Base-by-base conservation (phyloP, 2,888 invertebrate species). In the Eupithecia dodoneata region DNA sequence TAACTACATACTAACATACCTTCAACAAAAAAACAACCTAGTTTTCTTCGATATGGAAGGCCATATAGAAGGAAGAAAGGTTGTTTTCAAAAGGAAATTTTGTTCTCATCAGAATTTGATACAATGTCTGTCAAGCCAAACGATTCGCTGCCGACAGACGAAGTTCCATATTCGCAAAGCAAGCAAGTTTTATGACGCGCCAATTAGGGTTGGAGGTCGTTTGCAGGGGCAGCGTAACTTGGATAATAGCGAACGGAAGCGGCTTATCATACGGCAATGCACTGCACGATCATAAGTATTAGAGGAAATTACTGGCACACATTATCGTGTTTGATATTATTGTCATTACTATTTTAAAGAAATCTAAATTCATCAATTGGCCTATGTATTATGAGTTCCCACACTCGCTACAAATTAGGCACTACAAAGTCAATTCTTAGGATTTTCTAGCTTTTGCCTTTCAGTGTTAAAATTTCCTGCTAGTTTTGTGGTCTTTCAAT, bases 201-300 rank as follows among this genome's bases (percentile, higher is more conserved):
- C 47, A 76, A 44, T 67, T 55, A 55, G 52, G 70, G 18, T 42
- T 63, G 67, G 52, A 13, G 42, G 76, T 76, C 74, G 79, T 79
- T 79, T 81, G 82, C 81, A 79, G 78, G 76, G 80, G 83, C 83
- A 84, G 82, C 80, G 78, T 47, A 73, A 75, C 67, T 69, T 66
- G 71, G 76, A 81, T 77, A 78, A 70, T 81, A 84, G 44, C 47
- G 65, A 74, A 67, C 78, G 77, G 81, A 82, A 81, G 84, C 82
- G 81, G 90, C 95, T 95, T 45, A 42, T 41, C 66, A 42, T 42
- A 42, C 42, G 66, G 66, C 42, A 66, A 15, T 15, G 42, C 66
- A 66, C 66, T 42, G 42, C 66, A 66, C 66, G 41, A 42, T 66
- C 12, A 63, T 3, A 12, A 3, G 18, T 59, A 7, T 7, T 52